These are phyloP conservation scores for Odobenus rosmarus DNA, from an alignment of 2,113 vertebrate genomes.

Conservation along the genomic window DNA sequence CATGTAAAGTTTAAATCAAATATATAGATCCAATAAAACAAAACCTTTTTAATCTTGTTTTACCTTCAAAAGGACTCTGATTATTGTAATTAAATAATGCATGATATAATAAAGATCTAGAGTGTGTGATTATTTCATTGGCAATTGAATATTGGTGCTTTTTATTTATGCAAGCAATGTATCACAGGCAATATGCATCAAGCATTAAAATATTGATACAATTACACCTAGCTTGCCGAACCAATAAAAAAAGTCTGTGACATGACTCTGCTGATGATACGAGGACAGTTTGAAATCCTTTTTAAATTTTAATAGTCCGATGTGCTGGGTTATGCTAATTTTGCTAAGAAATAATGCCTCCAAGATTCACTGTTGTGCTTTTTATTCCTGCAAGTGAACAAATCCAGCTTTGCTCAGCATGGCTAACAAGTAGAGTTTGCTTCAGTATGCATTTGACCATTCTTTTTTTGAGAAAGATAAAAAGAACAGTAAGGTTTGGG, in stretches of 20 bases:
- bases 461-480: not conserved
- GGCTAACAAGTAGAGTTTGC: conserved; percentile 62
- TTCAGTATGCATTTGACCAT: conserved; percentile 59
- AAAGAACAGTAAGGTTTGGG: conserved; percentile 52
- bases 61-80: conserved; percentile 89
- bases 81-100: conserved; percentile 93
- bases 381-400: conserved; percentile 77
- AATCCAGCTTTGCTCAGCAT: conserved; percentile 71
- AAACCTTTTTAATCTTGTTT: conserved; percentile 92
- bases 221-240: conserved; percentile 88
- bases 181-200: conserved; percentile 88
- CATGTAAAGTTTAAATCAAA: conserved; percentile 93
- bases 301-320: conserved; percentile 90
- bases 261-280: conserved; percentile 83
- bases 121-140: conserved; percentile 89
- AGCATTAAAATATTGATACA: conserved; percentile 92
- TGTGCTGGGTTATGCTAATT: conserved; percentile 88
- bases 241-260: conserved; percentile 86
- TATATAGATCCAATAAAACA: conserved; percentile 92
- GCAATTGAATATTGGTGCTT: conserved; percentile 89
- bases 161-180: conserved; percentile 91
- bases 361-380: conserved; percentile 76
- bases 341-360: conserved; percentile 82
- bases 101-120: conserved; percentile 91
- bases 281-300: conserved; percentile 85